Evolutionary conservation across 2,888 invertebrate species (phyloP).

Genomic region (Catocala sponsa): DNA sequence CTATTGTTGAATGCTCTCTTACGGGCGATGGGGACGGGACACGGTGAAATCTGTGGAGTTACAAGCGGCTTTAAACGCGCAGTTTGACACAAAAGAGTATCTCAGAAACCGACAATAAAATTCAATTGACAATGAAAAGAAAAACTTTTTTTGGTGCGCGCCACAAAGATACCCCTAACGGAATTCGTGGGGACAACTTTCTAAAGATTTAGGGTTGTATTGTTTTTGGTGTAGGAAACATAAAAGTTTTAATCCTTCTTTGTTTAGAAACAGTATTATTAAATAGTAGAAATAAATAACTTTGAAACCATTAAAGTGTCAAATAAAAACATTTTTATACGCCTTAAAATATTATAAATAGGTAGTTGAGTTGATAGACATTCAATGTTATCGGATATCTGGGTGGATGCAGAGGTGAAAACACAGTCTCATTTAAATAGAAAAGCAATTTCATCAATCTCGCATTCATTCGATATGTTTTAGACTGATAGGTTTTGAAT

Average conservation of each 20-base stretch:
- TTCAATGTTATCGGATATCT: not conserved
- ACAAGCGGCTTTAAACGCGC: slow-evolving; percentile 85
- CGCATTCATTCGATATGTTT: not conserved
- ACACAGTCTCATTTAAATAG: slow-evolving; percentile 5
- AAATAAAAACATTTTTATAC: slow-evolving; percentile 20
- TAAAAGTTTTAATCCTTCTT: slow-evolving; percentile 68
- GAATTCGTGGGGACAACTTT: slow-evolving; percentile 75
- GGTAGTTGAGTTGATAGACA: not conserved
- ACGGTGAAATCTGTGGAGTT: slow-evolving; percentile 64
- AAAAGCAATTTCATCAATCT: slow-evolving; percentile 4
- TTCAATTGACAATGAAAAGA: slow-evolving; percentile 85
- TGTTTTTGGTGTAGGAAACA: slow-evolving; percentile 74
- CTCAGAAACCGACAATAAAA: slow-evolving; percentile 87
- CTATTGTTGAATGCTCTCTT: slow-evolving; percentile 83
- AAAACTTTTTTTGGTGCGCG: slow-evolving; percentile 69
- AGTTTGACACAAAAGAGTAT: slow-evolving; percentile 85
- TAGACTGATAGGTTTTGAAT: not conserved
- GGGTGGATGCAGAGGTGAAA: not conserved
- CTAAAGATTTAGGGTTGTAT: slow-evolving; percentile 78
- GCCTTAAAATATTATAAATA: not conserved
- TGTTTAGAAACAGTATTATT: slow-evolving; percentile 44
- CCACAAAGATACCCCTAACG: slow-evolving; percentile 81
- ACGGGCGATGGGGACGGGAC: slow-evolving; percentile 61
- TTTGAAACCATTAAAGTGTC: slow-evolving; percentile 34
- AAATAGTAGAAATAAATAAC: slow-evolving; percentile 39